These are phyloP conservation scores for Dynastes maya DNA, from an alignment of 2,888 invertebrate genomes.

Conservation along the genomic window DNA sequence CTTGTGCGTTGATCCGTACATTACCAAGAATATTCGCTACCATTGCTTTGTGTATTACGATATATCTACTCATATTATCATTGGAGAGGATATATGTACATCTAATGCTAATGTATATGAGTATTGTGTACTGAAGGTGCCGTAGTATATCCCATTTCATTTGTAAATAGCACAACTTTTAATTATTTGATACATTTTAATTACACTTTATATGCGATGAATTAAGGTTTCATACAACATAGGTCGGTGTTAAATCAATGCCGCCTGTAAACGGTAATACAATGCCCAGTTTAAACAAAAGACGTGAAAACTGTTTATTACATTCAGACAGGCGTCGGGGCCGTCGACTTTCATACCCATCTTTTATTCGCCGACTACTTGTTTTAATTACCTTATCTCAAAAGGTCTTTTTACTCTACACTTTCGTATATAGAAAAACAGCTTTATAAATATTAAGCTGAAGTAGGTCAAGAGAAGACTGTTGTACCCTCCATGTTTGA, in stretches of 20 bases:
- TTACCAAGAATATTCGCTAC: neutral
- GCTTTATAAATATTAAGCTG: no score
- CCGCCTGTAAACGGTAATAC: neutral
- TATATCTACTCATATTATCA: neutral
- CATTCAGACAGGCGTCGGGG: no score
- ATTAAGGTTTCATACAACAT: neutral
- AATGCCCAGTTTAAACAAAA: neutral
- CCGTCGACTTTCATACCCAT: no score
- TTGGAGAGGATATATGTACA: neutral
- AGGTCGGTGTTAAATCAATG: neutral
- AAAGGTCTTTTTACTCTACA: no score
- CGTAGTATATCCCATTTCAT: neutral
- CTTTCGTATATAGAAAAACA: no score
- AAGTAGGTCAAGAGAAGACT: no score
- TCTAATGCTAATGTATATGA: neutral
- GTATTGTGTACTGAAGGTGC: neutral
- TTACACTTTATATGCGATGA: conserved; percentile 4
- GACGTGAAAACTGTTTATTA: no score
- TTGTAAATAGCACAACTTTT: neutral
- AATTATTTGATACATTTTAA: neutral
- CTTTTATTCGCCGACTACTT: no score
- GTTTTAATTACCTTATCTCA: no score
- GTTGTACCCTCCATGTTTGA: no score
- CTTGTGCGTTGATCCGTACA: conserved; percentile 11
- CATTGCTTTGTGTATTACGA: neutral